Evolutionary conservation across 1,140 invertebrate genomes (phyloP), one percentile per base, ranked within the genome.

Genomic region (Pachyrhynchus sulphureomaculatus): DNA sequence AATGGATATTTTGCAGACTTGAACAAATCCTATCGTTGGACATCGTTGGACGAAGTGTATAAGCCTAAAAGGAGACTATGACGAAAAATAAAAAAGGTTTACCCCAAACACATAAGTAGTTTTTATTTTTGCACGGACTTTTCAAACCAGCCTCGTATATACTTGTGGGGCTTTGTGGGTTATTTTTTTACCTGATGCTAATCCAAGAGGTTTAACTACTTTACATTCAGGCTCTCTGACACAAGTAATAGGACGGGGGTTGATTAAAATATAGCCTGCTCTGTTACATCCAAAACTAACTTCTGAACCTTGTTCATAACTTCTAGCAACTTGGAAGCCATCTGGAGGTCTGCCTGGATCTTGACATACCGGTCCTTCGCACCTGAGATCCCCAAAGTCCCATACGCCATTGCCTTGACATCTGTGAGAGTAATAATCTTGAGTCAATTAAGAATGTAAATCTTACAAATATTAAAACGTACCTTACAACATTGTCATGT

Each of bases 361-460:
- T 76, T 92, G 88, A 75, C 95, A 98, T 0, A 96, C 93, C 17
- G 94, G 93, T 54, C 94, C 95, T 81, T 97, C 94, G 73, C 96
- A 99, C 42, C 93, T 82, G 13, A 99, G 80, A 76, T 97, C 93
- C 8, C 95, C 95, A 77, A 98, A 96, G 78, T 98, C 96, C 96
- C 96, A 98, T 47, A 93, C 88, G 5, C 92, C 93, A 74, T 95
- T 94, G 1, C 87, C 87, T 79, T 91, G 89, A 77, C 95, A 98
- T 48, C 83, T 58, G 21, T 2, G 42, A 32, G 13, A 23, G 13
- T 18, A 44, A 13, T 44, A 3, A 44, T 21, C 5, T 5, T 44
- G 3, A 9, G 17, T 17, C 5, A 21, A 5, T 8, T 8, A 5
- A 13, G 6, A 20, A 21, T 21, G 15, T 20, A 13, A 18, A 3